These are phyloP conservation scores for Rhogogaster chlorosoma DNA, from an alignment of 2,888 invertebrate species.

Conservation along the genomic window DNA sequence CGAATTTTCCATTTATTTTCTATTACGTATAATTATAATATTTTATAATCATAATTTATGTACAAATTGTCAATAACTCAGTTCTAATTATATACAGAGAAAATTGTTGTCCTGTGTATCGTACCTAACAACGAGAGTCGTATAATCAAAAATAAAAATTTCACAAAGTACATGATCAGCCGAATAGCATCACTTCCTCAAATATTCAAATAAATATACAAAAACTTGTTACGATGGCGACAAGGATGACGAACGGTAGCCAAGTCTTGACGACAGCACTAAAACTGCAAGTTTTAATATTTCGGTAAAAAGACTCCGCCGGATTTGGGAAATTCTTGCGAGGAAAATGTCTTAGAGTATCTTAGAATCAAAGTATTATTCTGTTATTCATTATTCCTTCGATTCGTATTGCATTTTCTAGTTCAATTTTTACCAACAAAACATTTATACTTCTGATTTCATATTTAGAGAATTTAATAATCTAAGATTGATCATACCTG, in stretches of 20 bases:
- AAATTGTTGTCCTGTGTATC: not conserved
- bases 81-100: not conserved
- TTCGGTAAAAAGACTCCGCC: not conserved
- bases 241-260: conserved; percentile 86
- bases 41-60: conserved; percentile 35
- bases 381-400: not conserved
- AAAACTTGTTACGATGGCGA: conserved; percentile 63
- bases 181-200: not conserved
- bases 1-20: conserved; percentile 25
- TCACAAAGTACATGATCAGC: conserved; percentile 49
- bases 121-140: not conserved
- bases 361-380: not conserved
- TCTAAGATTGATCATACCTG: conserved; percentile 78
- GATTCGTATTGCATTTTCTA: conserved; percentile 1
- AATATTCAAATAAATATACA: conserved; percentile 21
- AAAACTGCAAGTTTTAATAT: conserved; percentile 79
- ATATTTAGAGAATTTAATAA: not conserved
- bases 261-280: conserved; percentile 89
- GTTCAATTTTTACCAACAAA: not conserved
- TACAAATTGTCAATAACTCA: conserved; percentile 37
- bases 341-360: not conserved
- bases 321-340: not conserved
- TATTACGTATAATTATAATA: conserved; percentile 3
- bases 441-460: not conserved
- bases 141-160: conserved; percentile 41